phyloP scores from a whole-genome alignment of 2,113 vertebrate species.

The Pagrus major region DNA sequence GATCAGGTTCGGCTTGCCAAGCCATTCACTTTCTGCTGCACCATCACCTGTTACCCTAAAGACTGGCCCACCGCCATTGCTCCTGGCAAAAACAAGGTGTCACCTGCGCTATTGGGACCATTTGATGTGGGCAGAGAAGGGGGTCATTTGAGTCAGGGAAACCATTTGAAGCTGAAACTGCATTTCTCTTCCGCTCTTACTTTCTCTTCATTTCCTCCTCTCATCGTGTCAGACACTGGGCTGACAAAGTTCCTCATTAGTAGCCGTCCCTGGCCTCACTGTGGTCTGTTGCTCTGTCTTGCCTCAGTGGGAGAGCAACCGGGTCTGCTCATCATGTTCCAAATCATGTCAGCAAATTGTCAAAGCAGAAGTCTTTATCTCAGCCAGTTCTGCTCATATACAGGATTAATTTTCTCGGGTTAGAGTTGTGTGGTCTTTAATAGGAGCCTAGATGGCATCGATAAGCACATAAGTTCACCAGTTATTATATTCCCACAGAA shows the following conservation, averaged over 20 bases:
- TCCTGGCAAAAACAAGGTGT: constrained; percentile 52
- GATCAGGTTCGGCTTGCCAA: constrained; percentile 2
- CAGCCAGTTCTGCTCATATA: constrained; percentile 17
- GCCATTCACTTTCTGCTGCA: constrained; percentile 32
- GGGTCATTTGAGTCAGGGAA: constrained; percentile 45
- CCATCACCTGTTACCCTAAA: constrained; percentile 44
- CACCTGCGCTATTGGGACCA: constrained; percentile 38
- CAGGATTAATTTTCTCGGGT: background rate
- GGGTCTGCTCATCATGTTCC: constrained; percentile 32
- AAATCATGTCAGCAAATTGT: constrained; percentile 56
- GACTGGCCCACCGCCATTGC: constrained; percentile 26
- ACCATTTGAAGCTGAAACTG: constrained; percentile 49
- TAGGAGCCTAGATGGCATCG: too few relatives aligned
- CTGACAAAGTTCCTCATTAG: constrained; percentile 66
- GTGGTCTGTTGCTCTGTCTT: constrained; percentile 35
- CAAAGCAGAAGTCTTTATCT: constrained; percentile 44
- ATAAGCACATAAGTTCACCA: background rate
- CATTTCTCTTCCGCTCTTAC: constrained; percentile 32
- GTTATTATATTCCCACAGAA: background rate
- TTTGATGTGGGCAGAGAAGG: constrained; percentile 46
- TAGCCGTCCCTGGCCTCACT: constrained; percentile 11
- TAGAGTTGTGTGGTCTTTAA: background rate
- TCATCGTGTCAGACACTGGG: constrained; percentile 38
- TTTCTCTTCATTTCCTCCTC: constrained; percentile 49
- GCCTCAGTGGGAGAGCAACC: constrained; percentile 24